Evolutionary conservation across 2,888 invertebrate genomes (phyloP).

Genomic region (Cosmorhoe ocellata): DNA sequence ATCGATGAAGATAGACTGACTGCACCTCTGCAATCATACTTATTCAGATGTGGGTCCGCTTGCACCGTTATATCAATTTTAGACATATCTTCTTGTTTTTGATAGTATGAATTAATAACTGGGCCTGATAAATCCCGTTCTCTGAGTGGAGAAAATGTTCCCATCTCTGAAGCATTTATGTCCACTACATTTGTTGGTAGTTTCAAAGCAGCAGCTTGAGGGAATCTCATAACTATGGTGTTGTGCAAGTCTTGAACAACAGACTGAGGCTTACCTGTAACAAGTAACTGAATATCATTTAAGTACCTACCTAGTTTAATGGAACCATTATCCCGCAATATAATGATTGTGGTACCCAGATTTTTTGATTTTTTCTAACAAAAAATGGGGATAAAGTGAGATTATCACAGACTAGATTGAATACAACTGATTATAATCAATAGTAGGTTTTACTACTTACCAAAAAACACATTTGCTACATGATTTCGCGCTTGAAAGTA

Average conservation of each 20-base stretch:
- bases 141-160: conserved; percentile 85
- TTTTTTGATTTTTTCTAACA: too few relatives aligned
- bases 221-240: conserved; percentile 74
- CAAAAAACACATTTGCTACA: conserved; percentile 19
- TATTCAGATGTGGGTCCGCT: conserved; percentile 83
- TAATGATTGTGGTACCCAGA: too few relatives aligned
- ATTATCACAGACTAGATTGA: too few relatives aligned
- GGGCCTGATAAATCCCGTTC: conserved; percentile 85
- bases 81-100: conserved; percentile 47
- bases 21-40: conserved; percentile 86
- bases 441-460: conserved; percentile 21
- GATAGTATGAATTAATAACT: conserved; percentile 76
- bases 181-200: conserved; percentile 84
- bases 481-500: conserved; percentile 17
- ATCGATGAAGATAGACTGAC: conserved; percentile 86
- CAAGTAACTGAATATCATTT: not conserved
- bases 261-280: conserved; percentile 49
- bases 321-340: too few relatives aligned
- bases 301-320: too few relatives aligned
- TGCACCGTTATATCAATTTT: conserved; percentile 63
- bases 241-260: conserved; percentile 69
- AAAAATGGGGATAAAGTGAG: too few relatives aligned
- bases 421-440: not conserved
- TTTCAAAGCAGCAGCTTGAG: conserved; percentile 77
- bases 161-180: conserved; percentile 84